phyloP scores from a whole-genome alignment of 2,888 invertebrate genomes.

The Phlogophora meticulosa region DNA sequence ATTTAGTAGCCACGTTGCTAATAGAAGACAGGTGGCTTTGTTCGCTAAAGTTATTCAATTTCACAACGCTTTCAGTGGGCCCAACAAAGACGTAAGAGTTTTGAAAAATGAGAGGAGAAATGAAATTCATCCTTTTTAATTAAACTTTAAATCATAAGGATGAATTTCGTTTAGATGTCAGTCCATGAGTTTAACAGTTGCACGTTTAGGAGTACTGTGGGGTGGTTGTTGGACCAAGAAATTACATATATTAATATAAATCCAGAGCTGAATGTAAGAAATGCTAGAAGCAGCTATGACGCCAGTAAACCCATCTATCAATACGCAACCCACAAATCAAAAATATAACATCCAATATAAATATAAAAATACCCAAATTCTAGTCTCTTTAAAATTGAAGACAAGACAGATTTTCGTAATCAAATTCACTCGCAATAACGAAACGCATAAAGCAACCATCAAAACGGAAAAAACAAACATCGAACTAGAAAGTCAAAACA shows the following conservation, averaged over 20 bases:
- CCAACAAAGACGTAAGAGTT: too few species aligned
- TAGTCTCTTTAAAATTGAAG: conserved; percentile 5
- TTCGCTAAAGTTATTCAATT: conserved; percentile 19
- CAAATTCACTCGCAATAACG: conserved; percentile 2
- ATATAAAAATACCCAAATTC: background rate
- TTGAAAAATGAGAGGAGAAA: too few species aligned
- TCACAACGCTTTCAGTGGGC: conserved; percentile 9
- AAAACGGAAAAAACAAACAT: conserved; percentile 35
- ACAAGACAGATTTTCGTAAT: conserved; percentile 18
- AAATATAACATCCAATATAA: conserved; percentile 1
- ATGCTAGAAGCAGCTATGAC: background rate
- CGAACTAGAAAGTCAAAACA: conserved; percentile 44
- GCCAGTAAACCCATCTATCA: background rate
- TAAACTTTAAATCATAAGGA: too few species aligned
- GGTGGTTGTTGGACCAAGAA: background rate
- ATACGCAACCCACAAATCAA: conserved; percentile 3
- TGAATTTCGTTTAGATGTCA: too few species aligned
- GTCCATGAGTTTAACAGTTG: too few species aligned
- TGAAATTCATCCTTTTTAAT: too few species aligned
- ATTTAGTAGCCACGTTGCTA: conserved; percentile 60
- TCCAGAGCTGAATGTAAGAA: background rate
- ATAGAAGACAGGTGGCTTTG: conserved; percentile 39
- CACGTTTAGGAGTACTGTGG: too few species aligned
- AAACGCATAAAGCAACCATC: conserved; percentile 37
- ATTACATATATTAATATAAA: background rate